These are phyloP conservation scores for Cryptus armator DNA, from an alignment of 2,888 invertebrate genomes.

Conservation along the genomic window DNA sequence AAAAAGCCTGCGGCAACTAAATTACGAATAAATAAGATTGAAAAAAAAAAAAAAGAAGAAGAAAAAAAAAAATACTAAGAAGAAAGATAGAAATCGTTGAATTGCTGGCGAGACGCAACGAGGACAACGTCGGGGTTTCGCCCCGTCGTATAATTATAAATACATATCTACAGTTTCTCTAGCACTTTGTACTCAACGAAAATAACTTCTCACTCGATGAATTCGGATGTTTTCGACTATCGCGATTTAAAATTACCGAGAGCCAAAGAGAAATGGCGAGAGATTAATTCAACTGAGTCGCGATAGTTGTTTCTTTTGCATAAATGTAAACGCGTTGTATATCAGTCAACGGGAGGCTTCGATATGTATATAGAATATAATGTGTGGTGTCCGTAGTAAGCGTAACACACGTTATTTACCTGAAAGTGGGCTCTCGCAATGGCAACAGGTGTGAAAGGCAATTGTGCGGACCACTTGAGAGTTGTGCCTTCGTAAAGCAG, in stretches of 20 bases:
- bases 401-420: constrained; percentile 82
- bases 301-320: constrained; percentile 26
- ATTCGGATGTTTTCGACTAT: constrained; percentile 51
- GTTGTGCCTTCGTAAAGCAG: constrained; percentile 94
- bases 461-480: constrained; percentile 95
- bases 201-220: constrained; percentile 49
- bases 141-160: constrained; percentile 44
- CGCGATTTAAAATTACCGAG: constrained; percentile 53
- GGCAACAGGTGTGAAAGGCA: constrained; percentile 91
- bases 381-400: neutral
- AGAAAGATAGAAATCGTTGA: constrained; percentile 51
- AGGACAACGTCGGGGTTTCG: constrained; percentile 42
- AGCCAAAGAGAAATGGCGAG: constrained; percentile 16
- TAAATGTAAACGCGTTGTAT: constrained; percentile 18
- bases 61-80: constrained; percentile 16
- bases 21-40: constrained; percentile 53
- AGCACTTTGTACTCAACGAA: constrained; percentile 61
- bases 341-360: constrained; percentile 15
- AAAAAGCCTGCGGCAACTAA: constrained; percentile 22
- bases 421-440: constrained; percentile 91
- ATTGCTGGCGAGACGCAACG: constrained; percentile 31
- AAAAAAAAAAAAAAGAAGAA: constrained; percentile 9
- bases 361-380: constrained; percentile 1
- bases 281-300: constrained; percentile 31
- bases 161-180: constrained; percentile 41